Evolutionary conservation across 2,797 vertebrate species (phyloP), one percentile per base, ranked within the genome.

Genomic region (Fistularia tabacaria): DNA sequence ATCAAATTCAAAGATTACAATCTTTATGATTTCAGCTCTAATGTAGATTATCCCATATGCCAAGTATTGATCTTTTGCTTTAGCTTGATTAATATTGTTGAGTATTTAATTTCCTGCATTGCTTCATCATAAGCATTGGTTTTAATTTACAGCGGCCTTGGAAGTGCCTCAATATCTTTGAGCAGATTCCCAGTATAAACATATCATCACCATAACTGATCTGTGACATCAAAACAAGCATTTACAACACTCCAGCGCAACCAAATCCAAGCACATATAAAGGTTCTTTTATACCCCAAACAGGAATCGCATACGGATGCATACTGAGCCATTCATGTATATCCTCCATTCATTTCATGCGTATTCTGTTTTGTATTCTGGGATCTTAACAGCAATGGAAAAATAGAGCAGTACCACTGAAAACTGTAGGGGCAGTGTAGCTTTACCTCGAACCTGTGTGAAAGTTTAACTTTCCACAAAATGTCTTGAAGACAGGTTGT

Each of bases 171-270:
- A 25, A n/a, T 25, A 25, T 46, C 15, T 41, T 43, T 43, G 14
- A 43, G 39, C 51, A 42, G 25, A 14, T 51, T 55, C 15, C 53
- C 43, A 8, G 42, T 54, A 14, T 38, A 14, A 61, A 66, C 36
- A 48, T n/a, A 12, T 55, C 59, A 59, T 43, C 45, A 66, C 42
- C 7, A 6, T 54, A 49, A 59, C 62, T 61, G 70, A 84, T 71
- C 70, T 36, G 14, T 55, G 10, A 38, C 47, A 51, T 11, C 39
- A 48, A 57, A 73, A 56, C 12, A 49, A n/a, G 38, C 9, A 38
- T 46, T 51, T 46, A 59, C 46, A 36, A 36, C 14, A n/a, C n/a
- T 8, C 3, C 58, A 45, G 6, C 38, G 53, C 40, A 12, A 13
- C 41, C 3, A 46, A 49, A 48, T 45, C 47, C 59, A 59, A 38